Base-by-base conservation (phyloP, 2,888 invertebrate species). In the Brachypalpus laphriformis region DNA sequence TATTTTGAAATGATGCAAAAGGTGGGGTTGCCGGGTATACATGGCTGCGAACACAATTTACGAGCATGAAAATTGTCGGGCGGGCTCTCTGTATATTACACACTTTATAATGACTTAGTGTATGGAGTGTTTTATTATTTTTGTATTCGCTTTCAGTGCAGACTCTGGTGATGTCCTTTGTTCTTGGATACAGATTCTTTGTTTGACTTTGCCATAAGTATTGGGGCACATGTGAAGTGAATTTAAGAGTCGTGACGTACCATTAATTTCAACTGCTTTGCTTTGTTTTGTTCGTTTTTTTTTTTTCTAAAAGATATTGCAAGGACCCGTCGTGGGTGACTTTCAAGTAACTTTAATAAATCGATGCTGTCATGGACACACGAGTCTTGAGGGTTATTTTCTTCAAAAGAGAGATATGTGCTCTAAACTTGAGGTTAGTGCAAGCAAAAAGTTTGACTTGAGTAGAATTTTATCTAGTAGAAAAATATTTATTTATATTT, bases 1-100 rank as follows among this genome's bases (percentile, higher is more conserved):
- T 61, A 61, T 51, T 31, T 40, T 28, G 9, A 49, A 51, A 31
- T 61, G 49, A 0, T 9, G 5, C 20, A 7, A 3, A 22, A 28
- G 7, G 9, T 0, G 16, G 6, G 16, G 9, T 11, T 9, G 7
- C 8, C 14, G 3, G 6, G 11, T 4, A 14, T 11, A 51, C 25
- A 25, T 51, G 3, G 56, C n/a, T 18, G 11, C n/a, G 16, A 42
- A 28, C 20, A 45, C 34, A 28, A 71, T 59, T 59, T 71, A 49
- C 16, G 59, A 71, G 25, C 49, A 37, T 25, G 45, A 14, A 71
- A 45, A 57, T 16, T 47, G 40, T 68, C 68, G 25, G 25, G 5
- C 25, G 25, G 31, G 11, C 40, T 14, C 4, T 57, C 31, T 18
- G 14, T 20, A 14, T 11, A 37, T 11, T 18, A 7, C 16, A 42